Base-by-base conservation (phyloP, 92 coral and sea anemone genomes). In the Siderastrea siderea region DNA sequence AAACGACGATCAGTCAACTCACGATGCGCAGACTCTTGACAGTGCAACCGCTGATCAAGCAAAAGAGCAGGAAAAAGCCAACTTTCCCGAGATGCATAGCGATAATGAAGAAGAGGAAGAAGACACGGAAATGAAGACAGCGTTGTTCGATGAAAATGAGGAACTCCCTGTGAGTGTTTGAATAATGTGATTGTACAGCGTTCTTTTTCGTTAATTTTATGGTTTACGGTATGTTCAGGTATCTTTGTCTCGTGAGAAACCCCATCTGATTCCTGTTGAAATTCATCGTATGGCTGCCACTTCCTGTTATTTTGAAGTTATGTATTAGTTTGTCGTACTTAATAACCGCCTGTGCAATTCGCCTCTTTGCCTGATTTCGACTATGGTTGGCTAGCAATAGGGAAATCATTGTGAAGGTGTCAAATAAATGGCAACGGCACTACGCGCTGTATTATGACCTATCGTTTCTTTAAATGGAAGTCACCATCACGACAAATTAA, bases 11-110 rank as follows among this genome's bases (percentile, higher is more conserved):
- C 79, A 80, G 26, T 84, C 92, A 6, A 63, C 68, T 19, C 94
- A 94, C 72, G 99, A 98, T 85, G 92, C 96, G 87, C 98, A 98
- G 88, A 95, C 98, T 78, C 92, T 96, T 53, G 99, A 98, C 64
- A 95, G 98, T 88, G 99, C 99, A 62, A 98, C 98, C 77, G 95
- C 94, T 81, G 99, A 95, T 69, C 99, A 98, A 84, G 93, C 96
- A 3, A 81, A 88, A 73, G 89, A 96, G 52, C 99, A 98, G 80
- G 96, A 95, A 47, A 85, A 90, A 48, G 87, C 94, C 43, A 83
- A 87, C 77, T 88, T 95, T 87, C 94, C 95, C 49, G 98, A 94
- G 53, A 74, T 81, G 71, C 79, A 67, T 48, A 93, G 92, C 47
- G 97, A 97, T 6, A 68, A 80, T 46, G 97, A 90, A 49, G 83